Evolutionary conservation across 2,113 vertebrate species (phyloP), one percentile per base, ranked within the genome.

Genomic region (Tachysurus vachellii): DNA sequence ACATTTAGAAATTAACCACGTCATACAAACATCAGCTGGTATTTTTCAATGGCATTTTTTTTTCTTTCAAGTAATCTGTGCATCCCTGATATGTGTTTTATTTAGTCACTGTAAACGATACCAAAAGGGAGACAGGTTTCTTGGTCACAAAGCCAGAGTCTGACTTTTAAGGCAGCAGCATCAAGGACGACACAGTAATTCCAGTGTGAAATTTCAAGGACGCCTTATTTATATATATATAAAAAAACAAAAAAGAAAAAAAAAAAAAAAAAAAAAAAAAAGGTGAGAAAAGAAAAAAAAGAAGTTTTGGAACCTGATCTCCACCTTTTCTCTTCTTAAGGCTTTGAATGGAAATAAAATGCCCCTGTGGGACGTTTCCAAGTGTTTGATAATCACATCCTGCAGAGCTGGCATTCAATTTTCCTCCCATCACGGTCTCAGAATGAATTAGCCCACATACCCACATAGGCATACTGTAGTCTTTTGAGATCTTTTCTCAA

Each of bases 121-220:
- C 79, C 76, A 64, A 16, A 82, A 82, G 75, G 71, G 84, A 91
- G 68, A 88, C 86, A 16, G 56, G 86, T 71, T 86, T 82, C 90
- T 88, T 79, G 86, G 81, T 91, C 86, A 73, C 88, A 89, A 91
- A 89, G 86, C 81, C 90, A 89, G 88, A 21, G 2, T 75, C 82
- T 83, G 56, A 81, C 86, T 59, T 81, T 86, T 86, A 90, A 90
- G 70, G 90, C 88, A 91, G 90, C 90, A 89, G 90, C 90, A 89
- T 88, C 61, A 81, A 88, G 84, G 80, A 89, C 73, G 84, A 76
- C 86, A 88, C 88, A 88, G 81, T 86, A 87, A 88, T 86, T 90
- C 87, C 89, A 90, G 89, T 90, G 89, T 87, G 87, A 90, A 88
- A 84, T 86, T 88, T 85, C 62, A 79, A 87, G 85, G 75, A 87